Percentiles rank a stretch among this genome's conserved stretches.
Conservation (phyloP, 1,140 invertebrate genomes). For the Ceratitis capitata region DNA sequence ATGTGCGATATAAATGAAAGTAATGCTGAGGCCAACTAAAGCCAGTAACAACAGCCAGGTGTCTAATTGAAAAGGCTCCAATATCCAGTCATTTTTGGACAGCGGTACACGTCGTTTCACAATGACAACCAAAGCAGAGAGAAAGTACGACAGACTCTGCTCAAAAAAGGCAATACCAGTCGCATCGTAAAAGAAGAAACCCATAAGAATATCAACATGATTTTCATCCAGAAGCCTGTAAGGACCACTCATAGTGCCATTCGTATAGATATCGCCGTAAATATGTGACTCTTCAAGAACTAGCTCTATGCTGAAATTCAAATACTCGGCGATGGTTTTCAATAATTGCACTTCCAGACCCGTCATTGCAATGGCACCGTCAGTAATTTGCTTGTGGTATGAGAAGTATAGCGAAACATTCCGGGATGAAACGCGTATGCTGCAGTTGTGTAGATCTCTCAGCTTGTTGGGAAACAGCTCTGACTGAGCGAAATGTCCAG, state of each 20-base stretch:
- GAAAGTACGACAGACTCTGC: not conserved
- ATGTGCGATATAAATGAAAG: not conserved
- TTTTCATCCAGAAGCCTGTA: not conserved
- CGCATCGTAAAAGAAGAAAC: not conserved
- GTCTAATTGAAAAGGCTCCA: not conserved
- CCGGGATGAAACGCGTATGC: not conserved
- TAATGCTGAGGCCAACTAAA: no score
- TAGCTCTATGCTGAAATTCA: not conserved
- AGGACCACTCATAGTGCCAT: not conserved
- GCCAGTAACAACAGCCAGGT: not conserved
- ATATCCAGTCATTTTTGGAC: not conserved
- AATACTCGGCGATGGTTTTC: not conserved
- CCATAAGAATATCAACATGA: slow-evolving; percentile 3
- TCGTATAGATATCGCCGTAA: not conserved
- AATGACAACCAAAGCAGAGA: not conserved
- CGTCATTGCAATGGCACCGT: not conserved
- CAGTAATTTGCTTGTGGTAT: not conserved
- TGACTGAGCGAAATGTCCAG: not conserved
- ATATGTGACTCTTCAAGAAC: no score
- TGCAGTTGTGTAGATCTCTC: not conserved
- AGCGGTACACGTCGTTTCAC: not conserved
- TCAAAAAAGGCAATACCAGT: not conserved
- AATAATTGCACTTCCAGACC: not conserved
- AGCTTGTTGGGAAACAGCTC: not conserved
- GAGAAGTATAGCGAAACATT: not conserved